Evolutionary conservation across 2,888 invertebrate species (phyloP).

Genomic region (Lissonota sp.): DNA sequence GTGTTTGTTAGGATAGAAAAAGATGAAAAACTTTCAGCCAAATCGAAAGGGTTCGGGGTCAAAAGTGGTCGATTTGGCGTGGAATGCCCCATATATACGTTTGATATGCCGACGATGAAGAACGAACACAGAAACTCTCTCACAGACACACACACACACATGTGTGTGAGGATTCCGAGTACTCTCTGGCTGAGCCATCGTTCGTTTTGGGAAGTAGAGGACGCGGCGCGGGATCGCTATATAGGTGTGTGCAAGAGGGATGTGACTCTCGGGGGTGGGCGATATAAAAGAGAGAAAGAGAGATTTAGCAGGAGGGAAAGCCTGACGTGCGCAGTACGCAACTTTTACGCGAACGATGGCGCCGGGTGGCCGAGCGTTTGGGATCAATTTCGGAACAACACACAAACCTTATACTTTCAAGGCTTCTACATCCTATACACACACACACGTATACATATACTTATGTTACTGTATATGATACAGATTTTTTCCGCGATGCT

Average conservation of each 20-base stretch:
- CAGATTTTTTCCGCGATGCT: conserved; percentile 49
- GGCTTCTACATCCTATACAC: conserved; percentile 70
- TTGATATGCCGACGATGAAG: conserved; percentile 71
- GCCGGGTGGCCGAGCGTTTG: conserved; percentile 72
- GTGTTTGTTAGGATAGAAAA: too few relatives aligned
- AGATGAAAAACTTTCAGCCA: too few relatives aligned
- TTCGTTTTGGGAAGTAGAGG: conserved; percentile 40
- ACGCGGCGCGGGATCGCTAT: neutral
- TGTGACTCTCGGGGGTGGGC: conserved; percentile 26
- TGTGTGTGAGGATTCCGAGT: neutral
- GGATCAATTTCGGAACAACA: conserved; percentile 83
- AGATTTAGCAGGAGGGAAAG: conserved; percentile 65
- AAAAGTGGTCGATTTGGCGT: too few relatives aligned
- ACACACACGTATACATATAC: conserved; percentile 10
- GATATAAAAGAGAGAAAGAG: conserved; percentile 21
- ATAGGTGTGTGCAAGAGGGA: conserved; percentile 35
- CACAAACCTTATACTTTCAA: conserved; percentile 80
- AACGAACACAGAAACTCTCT: conserved; percentile 6
- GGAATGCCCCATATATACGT: too few relatives aligned
- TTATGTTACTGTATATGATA: conserved; percentile 32
- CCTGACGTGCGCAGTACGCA: conserved; percentile 80
- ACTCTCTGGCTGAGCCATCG: conserved; percentile 33
- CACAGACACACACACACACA: neutral
- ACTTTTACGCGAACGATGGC: conserved; percentile 81
- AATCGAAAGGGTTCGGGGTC: too few relatives aligned